A percentile compares a stretch with the other conserved stretches of the same genome.
Conservation (phyloP, 2,797 vertebrate species). For the Micromesistius poutassou region DNA sequence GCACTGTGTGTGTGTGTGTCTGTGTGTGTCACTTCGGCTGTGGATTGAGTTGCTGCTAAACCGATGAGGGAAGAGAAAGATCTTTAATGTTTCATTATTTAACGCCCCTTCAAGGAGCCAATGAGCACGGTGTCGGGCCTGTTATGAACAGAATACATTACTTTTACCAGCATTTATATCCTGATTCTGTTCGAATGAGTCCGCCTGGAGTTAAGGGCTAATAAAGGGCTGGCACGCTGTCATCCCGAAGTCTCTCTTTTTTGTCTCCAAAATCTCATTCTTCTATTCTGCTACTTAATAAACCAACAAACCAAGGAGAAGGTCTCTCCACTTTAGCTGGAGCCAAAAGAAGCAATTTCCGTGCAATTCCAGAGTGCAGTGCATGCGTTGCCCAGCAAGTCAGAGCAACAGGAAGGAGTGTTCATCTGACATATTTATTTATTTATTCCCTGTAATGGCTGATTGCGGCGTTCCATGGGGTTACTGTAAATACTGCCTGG, state of each 20-base stretch:
- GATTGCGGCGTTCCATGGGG: conserved; percentile 66
- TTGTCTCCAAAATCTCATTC: background rate
- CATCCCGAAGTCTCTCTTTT: conserved; percentile 1
- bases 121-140: conserved; percentile 23
- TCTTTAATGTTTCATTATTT: conserved; percentile 40
- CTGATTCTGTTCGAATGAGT: conserved; percentile 18
- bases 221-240: conserved; percentile 12
- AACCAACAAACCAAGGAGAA: background rate
- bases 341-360: background rate
- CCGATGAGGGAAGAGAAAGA: conserved; percentile 23
- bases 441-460: conserved; percentile 21
- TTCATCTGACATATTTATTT: background rate
- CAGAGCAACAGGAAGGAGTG: background rate
- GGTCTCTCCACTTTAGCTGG: background rate
- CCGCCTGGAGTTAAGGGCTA: conserved; percentile 35
- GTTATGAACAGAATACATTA: conserved; percentile 13
- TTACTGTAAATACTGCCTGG: conserved; percentile 55
- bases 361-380: background rate
- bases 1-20: background rate
- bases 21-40: background rate
- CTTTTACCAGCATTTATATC: conserved; percentile 20
- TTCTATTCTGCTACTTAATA: background rate
- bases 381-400: background rate
- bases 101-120: conserved; percentile 31
- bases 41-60: conserved; percentile 7